phyloP scores from a whole-genome alignment of 1,140 invertebrate species.

The Rhopalosiphum maidis region DNA sequence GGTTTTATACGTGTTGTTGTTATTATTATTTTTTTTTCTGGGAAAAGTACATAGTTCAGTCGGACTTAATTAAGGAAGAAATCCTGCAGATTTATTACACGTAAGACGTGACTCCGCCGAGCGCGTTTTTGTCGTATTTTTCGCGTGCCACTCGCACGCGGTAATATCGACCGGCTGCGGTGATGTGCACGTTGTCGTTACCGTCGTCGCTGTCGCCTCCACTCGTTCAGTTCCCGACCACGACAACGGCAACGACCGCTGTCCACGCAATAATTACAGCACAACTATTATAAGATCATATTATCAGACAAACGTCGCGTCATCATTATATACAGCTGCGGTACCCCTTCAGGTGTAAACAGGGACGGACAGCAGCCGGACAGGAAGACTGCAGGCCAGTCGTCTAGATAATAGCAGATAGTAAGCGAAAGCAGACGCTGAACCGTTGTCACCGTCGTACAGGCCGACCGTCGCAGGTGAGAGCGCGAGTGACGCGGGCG shows the following conservation, averaged over 20 bases:
- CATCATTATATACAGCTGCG: background rate
- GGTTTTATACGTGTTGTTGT: background rate
- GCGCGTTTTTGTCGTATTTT: background rate
- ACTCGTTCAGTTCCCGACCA: background rate
- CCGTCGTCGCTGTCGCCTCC: background rate
- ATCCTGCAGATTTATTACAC: background rate
- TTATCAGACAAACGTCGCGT: background rate
- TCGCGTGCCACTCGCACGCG: slow-evolving; percentile 18
- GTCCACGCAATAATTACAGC: background rate
- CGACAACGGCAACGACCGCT: background rate
- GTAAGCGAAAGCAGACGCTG: background rate
- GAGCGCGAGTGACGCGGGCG: background rate
- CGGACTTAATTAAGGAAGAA: background rate
- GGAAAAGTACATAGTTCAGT: background rate
- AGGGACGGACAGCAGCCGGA: background rate
- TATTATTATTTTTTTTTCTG: background rate
- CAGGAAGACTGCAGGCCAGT: background rate
- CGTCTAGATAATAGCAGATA: background rate
- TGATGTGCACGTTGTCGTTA: slow-evolving; percentile 26
- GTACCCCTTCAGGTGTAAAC: background rate
- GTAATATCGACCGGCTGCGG: slow-evolving; percentile 20
- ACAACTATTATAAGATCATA: background rate
- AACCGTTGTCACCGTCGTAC: background rate
- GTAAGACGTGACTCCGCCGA: background rate
- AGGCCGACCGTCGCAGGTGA: background rate